phyloP scores from a whole-genome alignment of 2,113 vertebrate genomes.

The Crypturellus undulatus region DNA sequence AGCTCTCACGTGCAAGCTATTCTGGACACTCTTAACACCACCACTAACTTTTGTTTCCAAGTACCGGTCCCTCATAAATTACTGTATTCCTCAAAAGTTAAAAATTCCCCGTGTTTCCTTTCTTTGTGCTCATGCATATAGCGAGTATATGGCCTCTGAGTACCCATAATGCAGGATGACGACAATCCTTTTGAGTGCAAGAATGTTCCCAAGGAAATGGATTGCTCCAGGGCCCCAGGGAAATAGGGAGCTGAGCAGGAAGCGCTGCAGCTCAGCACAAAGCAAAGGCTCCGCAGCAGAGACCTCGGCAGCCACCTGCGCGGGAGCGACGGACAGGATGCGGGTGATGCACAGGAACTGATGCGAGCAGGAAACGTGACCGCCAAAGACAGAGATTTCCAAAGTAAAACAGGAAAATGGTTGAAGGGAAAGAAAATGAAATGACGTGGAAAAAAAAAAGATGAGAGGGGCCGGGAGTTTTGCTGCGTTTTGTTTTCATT shows the following conservation, averaged over 20 bases:
- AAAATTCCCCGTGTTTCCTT: conserved; percentile 44
- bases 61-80: not conserved
- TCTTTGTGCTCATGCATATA: conserved; percentile 49
- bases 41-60: not conserved
- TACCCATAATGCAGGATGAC: conserved; percentile 38
- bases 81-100: conserved; percentile 61
- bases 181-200: conserved; percentile 34
- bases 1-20: not conserved
- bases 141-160: not conserved
- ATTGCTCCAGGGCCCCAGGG: not conserved
- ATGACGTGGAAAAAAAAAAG: conserved; percentile 13
- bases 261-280: conserved; percentile 37
- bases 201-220: conserved; percentile 71
- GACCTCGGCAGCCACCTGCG: conserved; percentile 22
- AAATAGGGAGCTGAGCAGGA: conserved; percentile 53
- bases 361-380: conserved; percentile 61
- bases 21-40: not conserved
- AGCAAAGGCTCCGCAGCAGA: conserved; percentile 31
- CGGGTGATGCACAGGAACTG: conserved; percentile 62
- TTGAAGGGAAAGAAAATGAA: conserved; percentile 21
- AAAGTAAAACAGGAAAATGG: conserved; percentile 66
- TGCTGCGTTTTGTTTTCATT: conserved; percentile 16
- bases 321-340: conserved; percentile 52
- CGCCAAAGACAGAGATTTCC: conserved; percentile 25
- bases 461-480: not conserved